Base-by-base conservation (phyloP, 1,140 invertebrate genomes). In the Tetramorium alpestre region DNA sequence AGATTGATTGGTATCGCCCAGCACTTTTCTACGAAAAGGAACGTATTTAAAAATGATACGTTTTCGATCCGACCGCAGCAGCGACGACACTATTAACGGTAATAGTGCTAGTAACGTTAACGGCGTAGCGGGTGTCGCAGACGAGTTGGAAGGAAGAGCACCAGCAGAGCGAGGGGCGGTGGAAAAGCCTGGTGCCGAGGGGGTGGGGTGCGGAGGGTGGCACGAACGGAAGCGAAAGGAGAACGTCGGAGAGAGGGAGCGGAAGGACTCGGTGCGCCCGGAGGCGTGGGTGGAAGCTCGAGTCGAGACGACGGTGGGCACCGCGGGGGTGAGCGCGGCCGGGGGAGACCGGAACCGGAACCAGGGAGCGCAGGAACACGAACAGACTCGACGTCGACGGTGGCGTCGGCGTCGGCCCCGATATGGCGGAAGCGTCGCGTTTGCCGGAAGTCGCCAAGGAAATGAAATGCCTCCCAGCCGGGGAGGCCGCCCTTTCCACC, bases 371-470 rank as follows among this genome's bases (percentile, higher is more conserved):
- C 80, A 88, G 80, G 88, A 90, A 91, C 89, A 90, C 89, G 89
- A 90, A 88, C 78, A 70, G 86, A 90, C 89, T 88, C 89, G 89
- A 86, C 88, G 89, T 88, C 67, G 88, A 72, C 88, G 92, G 78
- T 89, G 84, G 80, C 84, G 87, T 56, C 91, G 89, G 70, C 89
- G 89, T 81, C 92, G 92, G 93, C 93, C 93, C 94, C 93, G 92
- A 94, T 94, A 94, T 91, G 89, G 92, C 94, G 94, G 94, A 95
- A 95, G 94, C 94, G 93, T 93, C 94, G 94, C 93, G 94, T 94
- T 95, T 94, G 93, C 94, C 94, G 94, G 94, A 95, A 95, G 94
- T 95, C 93, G 92, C 92, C 91, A 91, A 94, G 94, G 94, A 95
- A 95, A 95, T 95, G 94, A 95, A 95, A 95, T 93, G 91, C 92